phyloP scores from a whole-genome alignment of 2,797 vertebrate genomes.

The Dallia pectoralis region DNA sequence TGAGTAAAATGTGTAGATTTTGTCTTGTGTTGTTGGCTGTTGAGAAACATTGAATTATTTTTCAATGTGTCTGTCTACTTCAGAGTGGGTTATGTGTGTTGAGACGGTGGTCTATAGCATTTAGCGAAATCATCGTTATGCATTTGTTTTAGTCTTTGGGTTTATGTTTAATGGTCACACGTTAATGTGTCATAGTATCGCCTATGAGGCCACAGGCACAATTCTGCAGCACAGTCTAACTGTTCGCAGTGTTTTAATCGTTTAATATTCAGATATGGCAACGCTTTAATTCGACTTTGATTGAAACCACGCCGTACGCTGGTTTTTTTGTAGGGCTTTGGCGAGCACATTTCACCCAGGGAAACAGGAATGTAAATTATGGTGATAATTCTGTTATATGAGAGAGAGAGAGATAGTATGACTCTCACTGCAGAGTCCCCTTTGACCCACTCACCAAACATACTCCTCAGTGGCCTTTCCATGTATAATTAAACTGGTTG shows the following conservation, averaged over 20 bases:
- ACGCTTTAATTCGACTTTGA: conserved; percentile 20
- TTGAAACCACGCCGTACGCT: conserved; percentile 30
- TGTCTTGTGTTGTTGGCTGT: background rate
- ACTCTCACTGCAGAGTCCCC: conserved; percentile 23
- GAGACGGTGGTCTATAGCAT: no score
- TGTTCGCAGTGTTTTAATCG: background rate
- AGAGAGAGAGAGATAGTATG: background rate
- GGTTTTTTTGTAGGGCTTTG: conserved; percentile 23
- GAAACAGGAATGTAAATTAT: conserved; percentile 42
- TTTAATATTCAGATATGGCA: background rate
- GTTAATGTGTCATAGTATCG: no score
- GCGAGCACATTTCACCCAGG: conserved; percentile 11
- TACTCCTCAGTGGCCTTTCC: conserved; percentile 46
- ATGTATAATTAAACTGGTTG: conserved; percentile 45
- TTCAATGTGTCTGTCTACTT: background rate
- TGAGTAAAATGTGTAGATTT: background rate
- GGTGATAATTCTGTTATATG: conserved; percentile 34
- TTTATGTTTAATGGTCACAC: no score
- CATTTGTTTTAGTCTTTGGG: no score
- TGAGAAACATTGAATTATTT: background rate
- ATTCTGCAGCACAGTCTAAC: background rate
- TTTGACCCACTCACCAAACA: conserved; percentile 50
- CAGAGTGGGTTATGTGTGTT: background rate
- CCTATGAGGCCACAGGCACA: background rate
- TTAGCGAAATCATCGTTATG: no score